A percentile compares a stretch with the other conserved stretches of the same genome.
These are phyloP conservation scores for Gandaritis pyraliata DNA, from an alignment of 2,888 invertebrate genomes.

Conservation along the genomic window DNA sequence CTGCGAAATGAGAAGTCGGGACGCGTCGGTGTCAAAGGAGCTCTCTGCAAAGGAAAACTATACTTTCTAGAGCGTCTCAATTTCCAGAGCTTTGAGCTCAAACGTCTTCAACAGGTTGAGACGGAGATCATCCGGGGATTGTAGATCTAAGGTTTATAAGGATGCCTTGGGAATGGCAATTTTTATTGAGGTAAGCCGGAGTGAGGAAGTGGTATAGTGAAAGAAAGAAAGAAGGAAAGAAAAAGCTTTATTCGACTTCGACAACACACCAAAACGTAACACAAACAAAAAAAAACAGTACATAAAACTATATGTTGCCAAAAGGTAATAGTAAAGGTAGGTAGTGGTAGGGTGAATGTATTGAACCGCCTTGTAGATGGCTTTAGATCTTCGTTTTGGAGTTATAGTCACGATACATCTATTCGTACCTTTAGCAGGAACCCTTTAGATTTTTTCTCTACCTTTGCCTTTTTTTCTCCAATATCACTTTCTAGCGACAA, in stretches of 20 bases:
- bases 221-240: too few relatives aligned
- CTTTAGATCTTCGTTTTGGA: too few relatives aligned
- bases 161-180: neutral
- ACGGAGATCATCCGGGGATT: conserved; percentile 6
- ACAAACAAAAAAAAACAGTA: too few relatives aligned
- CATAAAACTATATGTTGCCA: too few relatives aligned
- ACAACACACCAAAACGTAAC: too few relatives aligned
- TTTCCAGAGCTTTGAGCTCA: conserved; percentile 23
- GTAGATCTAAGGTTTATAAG: conserved; percentile 1
- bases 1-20: conserved; percentile 41
- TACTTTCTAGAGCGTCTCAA: conserved; percentile 17
- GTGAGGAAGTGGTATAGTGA: neutral
- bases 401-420: too few relatives aligned
- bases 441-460: too few relatives aligned
- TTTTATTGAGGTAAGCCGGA: neutral
- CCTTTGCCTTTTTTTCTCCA: too few relatives aligned
- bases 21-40: conserved; percentile 41
- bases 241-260: too few relatives aligned
- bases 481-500: too few relatives aligned
- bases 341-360: neutral
- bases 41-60: conserved; percentile 24
- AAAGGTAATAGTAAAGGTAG: too few relatives aligned
- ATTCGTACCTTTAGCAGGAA: too few relatives aligned
- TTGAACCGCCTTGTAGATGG: neutral
- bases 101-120: conserved; percentile 28